Base-by-base conservation (phyloP, 2,888 invertebrate genomes). In the Scaptodrosophila latifasciaeformis region DNA sequence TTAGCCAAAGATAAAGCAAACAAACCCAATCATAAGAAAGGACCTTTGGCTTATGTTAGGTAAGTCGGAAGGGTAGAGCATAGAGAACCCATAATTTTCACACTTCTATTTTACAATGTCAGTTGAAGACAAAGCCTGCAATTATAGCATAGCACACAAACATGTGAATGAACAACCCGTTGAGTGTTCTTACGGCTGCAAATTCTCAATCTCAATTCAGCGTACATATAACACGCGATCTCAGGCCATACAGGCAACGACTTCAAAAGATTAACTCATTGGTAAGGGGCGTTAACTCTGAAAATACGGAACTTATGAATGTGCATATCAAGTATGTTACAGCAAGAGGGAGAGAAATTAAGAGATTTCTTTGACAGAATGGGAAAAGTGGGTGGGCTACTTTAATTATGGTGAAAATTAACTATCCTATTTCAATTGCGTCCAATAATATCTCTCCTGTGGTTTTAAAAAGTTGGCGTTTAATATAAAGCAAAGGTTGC, bases 351-450 rank as follows among this genome's bases (percentile, higher is more conserved):
- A 15, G 18, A 43, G 29, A 43, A 31, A 15, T 18, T 17, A 39
- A 27, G 29, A 49, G 19, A 12, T 13, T 24, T 34, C 29, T 35
- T 42, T 30, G 40, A 2, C 17, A 1, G 12, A 15, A 27, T 27
- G 27, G 13, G 15, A 44, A 62, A 59, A 66, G 77, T 71, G 70
- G 82, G 83, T 67, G 82, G 76, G 81, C 56, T 66, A 45, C 59
- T 45, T 67, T 74, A 82, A 82, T 81, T 76, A 82, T 67, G 65
- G 64, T 68, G 65, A 46, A 65, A 79, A 81, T 75, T 69, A 71
- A 78, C 59, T 69, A 75, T 60, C 72, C 59, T 62, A 54, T 65
- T 69, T 60, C 69, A 70, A 65, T 63, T 60, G 43, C 56, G 43
- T 44, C 57, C 31, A 49, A 24, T 48, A 39, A 43, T 6, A 15